Conservation (phyloP, 2,113 vertebrate species). For the Bufo gargarizans region DNA sequence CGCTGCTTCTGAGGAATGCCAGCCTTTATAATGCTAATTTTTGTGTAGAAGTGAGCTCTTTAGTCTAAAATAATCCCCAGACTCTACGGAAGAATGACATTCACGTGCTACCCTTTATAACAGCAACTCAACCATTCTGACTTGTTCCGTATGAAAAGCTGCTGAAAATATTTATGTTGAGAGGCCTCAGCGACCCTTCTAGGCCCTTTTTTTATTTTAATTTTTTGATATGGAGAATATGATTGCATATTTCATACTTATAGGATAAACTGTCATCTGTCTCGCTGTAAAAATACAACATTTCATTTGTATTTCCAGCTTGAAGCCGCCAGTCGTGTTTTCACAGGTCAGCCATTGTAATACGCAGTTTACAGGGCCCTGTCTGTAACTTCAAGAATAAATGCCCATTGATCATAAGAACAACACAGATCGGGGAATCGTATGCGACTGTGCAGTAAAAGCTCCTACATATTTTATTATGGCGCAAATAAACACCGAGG, state of each 20-base stretch:
- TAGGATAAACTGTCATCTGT: not conserved
- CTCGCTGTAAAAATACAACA: not conserved
- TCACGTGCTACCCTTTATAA: not conserved
- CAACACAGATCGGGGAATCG: not conserved
- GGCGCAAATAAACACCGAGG: not conserved
- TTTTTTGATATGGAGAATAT: not conserved
- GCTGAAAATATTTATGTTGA: not conserved
- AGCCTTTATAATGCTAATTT: constrained; percentile 35
- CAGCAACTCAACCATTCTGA: not conserved
- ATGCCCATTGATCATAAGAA: not conserved
- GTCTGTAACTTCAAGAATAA: not conserved
- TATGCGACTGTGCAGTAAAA: not conserved
- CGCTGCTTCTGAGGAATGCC: not conserved
- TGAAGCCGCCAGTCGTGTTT: not conserved
- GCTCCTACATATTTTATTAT: not conserved
- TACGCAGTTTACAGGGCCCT: not conserved
- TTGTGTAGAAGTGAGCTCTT: constrained; percentile 13
- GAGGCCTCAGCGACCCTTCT: not conserved
- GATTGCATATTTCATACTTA: not conserved
- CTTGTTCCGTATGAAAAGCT: not conserved
- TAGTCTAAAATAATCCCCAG: not conserved
- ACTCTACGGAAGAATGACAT: not conserved
- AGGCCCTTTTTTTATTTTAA: constrained; percentile 1
- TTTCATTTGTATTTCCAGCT: not conserved
- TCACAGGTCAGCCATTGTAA: not conserved